Conservation (phyloP, 2,888 invertebrate genomes). For the Rotaria macrura region DNA sequence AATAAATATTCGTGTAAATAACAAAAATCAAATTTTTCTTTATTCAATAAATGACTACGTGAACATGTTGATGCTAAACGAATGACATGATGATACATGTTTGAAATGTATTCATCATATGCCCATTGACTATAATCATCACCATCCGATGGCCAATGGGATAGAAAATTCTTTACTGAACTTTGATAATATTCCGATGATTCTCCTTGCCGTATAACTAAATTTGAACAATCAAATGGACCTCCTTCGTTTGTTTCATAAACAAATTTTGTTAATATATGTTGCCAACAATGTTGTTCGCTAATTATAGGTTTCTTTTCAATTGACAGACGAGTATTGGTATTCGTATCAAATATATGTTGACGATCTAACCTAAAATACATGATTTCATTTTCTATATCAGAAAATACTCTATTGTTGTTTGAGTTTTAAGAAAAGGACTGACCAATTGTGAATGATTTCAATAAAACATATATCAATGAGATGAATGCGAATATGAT, state of each 20-base stretch:
- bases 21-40: slow-evolving; percentile 1
- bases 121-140: background rate
- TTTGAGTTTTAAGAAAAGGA: too few relatives aligned
- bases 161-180: background rate
- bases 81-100: background rate
- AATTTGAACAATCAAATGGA: background rate
- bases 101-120: background rate
- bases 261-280: slow-evolving; percentile 4
- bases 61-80: background rate
- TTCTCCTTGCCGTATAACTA: background rate
- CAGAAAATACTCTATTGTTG: background rate
- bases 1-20: slow-evolving; percentile 16
- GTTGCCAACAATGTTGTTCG: background rate
- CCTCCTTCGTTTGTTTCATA: background rate
- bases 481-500: background rate
- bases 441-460: slow-evolving; percentile 1
- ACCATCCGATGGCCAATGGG: background rate
- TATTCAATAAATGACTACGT: background rate
- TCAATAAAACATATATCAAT: slow-evolving; percentile 16
- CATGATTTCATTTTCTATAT: background rate
- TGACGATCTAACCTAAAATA: background rate
- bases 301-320: background rate
- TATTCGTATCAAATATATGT: background rate
- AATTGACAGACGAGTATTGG: background rate
- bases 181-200: background rate